Percentiles rank a stretch among this genome's conserved stretches.
These are phyloP conservation scores for Pampusana beccarii DNA, from an alignment of 2,113 vertebrate genomes.

Conservation along the genomic window DNA sequence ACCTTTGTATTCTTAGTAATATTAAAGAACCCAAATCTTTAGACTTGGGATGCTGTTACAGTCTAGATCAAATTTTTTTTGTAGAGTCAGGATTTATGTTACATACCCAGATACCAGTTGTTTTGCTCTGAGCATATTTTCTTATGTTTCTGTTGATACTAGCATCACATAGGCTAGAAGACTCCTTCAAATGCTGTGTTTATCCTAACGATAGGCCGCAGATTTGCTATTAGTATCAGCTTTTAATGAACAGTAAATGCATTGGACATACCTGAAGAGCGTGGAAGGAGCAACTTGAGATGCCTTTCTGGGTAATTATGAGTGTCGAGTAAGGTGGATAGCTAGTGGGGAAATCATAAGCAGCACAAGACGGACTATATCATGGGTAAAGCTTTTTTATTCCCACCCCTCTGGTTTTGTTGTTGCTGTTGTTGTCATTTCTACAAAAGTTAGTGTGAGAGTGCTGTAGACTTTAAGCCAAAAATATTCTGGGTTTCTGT, in stretches of 20 bases:
- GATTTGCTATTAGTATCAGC: background rate
- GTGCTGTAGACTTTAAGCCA: background rate
- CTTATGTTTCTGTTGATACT: background rate
- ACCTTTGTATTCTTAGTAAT: background rate
- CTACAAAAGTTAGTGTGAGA: background rate
- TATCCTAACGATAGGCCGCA: background rate
- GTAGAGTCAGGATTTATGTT: background rate
- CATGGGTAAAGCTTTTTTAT: background rate
- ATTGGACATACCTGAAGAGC: background rate
- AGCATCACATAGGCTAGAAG: background rate
- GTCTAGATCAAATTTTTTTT: background rate
- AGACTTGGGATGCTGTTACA: background rate
- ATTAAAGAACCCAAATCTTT: background rate
- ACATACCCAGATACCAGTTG: background rate
- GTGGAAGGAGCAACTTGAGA: background rate
- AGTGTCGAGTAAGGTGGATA: background rate
- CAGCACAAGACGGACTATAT: background rate
- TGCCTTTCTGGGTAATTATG: background rate
- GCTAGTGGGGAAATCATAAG: background rate
- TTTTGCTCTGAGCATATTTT: background rate
- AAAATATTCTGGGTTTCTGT: background rate
- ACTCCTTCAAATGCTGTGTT: background rate
- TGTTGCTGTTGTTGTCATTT: too few species aligned
- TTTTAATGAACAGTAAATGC: background rate
- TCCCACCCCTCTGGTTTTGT: too few species aligned